phyloP scores from a whole-genome alignment of 1,140 invertebrate species.

The Meteorus sp. region DNA sequence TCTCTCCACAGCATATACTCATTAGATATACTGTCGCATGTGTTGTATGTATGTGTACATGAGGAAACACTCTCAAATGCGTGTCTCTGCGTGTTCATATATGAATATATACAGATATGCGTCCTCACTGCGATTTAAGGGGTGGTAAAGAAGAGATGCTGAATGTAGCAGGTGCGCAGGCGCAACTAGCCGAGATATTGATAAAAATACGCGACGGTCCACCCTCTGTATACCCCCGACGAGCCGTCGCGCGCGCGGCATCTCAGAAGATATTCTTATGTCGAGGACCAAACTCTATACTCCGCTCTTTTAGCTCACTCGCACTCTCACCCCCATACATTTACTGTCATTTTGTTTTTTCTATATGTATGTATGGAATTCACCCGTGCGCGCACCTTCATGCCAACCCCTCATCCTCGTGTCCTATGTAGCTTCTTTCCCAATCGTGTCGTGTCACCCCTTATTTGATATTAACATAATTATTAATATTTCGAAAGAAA shows the following conservation, averaged over 20 bases:
- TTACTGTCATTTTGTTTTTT: no score
- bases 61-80: background rate
- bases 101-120: background rate
- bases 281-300: slow-evolving; percentile 44
- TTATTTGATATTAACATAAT: slow-evolving; percentile 54
- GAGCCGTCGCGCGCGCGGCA: slow-evolving; percentile 44
- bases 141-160: slow-evolving; percentile 52
- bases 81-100: background rate
- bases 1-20: slow-evolving; percentile 40
- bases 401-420: slow-evolving; percentile 17
- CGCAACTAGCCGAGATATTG: slow-evolving; percentile 56
- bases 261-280: slow-evolving; percentile 56
- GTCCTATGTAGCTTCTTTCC: slow-evolving; percentile 25
- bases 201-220: slow-evolving; percentile 58
- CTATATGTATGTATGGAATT: no score
- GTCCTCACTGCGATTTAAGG: slow-evolving; percentile 27
- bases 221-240: slow-evolving; percentile 45
- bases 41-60: background rate
- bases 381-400: no score
- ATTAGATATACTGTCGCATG: slow-evolving; percentile 32
- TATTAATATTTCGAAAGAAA: slow-evolving; percentile 47
- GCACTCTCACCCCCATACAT: slow-evolving; percentile 3
- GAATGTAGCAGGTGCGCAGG: slow-evolving; percentile 43
- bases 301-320: slow-evolving; percentile 29
- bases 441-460: slow-evolving; percentile 34